Evolutionary conservation across 2,113 vertebrate genomes (phyloP), one percentile per base, ranked within the genome.

Genomic region (Charadrius vociferus): DNA sequence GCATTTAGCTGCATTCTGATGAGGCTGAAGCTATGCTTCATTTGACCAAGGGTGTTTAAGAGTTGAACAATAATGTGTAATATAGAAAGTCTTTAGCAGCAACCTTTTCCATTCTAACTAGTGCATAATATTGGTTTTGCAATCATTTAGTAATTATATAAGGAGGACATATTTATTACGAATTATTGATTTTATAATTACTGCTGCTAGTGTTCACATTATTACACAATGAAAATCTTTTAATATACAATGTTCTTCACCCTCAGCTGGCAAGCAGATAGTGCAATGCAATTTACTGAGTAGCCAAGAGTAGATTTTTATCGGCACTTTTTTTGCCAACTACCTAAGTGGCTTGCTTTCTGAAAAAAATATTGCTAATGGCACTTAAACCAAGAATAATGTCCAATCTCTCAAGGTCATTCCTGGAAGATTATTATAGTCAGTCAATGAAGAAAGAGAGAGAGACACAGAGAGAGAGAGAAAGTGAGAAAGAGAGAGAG

Each of bases 101-200:
- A 98, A 98, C 97, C 96, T 98, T 97, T 97, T 97, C 96, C 90
- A 97, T 98, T 98, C 96, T 97, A 98, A 98, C 93, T 96, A 98
- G 98, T 97, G 95, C 84, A 96, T 98, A 98, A 98, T 98, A 98
- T 98, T 98, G 98, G 98, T 97, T 98, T 98, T 98, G 92, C 97
- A 98, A 98, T 98, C 98, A 98, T 98, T 98, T 98, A 97, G 98
- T 98, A 98, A 98, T 98, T 98, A 98, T 98, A 98, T 98, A 97
- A 98, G 98, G 97, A 98, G 97, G 97, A 98, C 98, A 98, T 98
- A 98, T 98, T 98, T 98, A 98, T 98, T 98, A 98, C 91, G 7
- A 98, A 98, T 98, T 98, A 98, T 98, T 98, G 98, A 98, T 98
- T 98, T 98, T 98, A 98, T 98, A 98, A 98, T 98, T 98, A 98